These are phyloP conservation scores for Willowsia nigromaculata DNA, from an alignment of 2,888 invertebrate genomes.

Conservation along the genomic window DNA sequence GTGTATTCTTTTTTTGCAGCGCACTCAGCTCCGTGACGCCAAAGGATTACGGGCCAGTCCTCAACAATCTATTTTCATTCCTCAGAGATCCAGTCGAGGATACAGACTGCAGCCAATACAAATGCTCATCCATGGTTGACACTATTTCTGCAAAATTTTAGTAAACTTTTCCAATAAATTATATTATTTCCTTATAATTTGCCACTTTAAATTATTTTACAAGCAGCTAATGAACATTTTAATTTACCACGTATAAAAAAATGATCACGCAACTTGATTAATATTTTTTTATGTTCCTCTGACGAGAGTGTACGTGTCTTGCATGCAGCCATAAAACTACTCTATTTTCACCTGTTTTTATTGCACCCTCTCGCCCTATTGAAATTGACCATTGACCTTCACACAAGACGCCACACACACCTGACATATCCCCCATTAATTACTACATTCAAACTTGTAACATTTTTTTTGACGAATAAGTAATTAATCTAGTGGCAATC, in stretches of 20 bases:
- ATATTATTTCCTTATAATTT: too few species aligned
- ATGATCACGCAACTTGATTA: too few species aligned
- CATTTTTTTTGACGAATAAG: not conserved
- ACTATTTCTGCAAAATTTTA: constrained; percentile 33
- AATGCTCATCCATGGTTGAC: constrained; percentile 21
- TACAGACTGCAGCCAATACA: constrained; percentile 26
- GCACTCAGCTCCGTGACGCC: constrained; percentile 52
- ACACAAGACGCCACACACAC: not conserved
- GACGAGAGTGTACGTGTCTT: too few species aligned
- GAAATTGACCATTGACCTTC: not conserved
- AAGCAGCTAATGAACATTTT: too few species aligned
- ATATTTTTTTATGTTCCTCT: too few species aligned
- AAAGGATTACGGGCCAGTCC: constrained; percentile 34
- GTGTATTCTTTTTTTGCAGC: constrained; percentile 11
- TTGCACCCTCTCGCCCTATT: not conserved
- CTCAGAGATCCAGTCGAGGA: not conserved
- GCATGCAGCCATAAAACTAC: not conserved
- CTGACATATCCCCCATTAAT: not conserved
- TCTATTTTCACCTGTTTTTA: not conserved
- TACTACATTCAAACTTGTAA: not conserved
- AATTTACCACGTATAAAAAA: too few species aligned
- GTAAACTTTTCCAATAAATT: too few species aligned
- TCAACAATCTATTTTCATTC: constrained; percentile 8
- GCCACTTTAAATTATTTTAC: too few species aligned
- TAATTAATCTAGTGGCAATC: not conserved